Conservation (phyloP, 2,113 vertebrate species). For the Alaudala cheleensis region DNA sequence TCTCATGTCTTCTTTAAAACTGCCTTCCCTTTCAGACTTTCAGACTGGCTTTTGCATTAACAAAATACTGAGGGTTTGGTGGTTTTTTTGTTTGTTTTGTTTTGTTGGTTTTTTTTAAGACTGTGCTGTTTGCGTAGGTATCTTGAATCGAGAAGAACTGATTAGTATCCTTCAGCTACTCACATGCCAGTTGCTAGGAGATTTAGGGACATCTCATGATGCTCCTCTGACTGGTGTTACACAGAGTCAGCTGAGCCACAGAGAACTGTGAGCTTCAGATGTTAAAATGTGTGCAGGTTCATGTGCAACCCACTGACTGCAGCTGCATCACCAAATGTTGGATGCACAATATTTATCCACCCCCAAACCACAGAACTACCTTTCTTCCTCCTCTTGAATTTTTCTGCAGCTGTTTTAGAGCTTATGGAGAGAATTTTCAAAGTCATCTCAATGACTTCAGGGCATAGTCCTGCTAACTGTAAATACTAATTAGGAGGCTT, state of each 20-base stretch:
- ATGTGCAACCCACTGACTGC: background rate
- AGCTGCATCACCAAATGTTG: background rate
- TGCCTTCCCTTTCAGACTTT: background rate
- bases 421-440: background rate
- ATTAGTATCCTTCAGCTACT: background rate
- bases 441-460: background rate
- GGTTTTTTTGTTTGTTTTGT: background rate
- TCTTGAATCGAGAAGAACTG: background rate
- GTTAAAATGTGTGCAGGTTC: background rate
- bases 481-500: background rate
- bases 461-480: background rate
- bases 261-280: background rate
- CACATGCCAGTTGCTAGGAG: background rate
- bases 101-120: background rate
- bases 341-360: background rate
- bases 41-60: background rate
- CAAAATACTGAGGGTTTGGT: background rate
- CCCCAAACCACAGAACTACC: background rate
- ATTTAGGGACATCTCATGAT: background rate
- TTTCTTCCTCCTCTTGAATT: background rate
- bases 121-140: background rate
- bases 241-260: background rate
- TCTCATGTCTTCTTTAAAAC: background rate
- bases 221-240: background rate
- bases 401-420: background rate